phyloP scores from a whole-genome alignment of 2,113 vertebrate genomes.

The Eclectus roratus region DNA sequence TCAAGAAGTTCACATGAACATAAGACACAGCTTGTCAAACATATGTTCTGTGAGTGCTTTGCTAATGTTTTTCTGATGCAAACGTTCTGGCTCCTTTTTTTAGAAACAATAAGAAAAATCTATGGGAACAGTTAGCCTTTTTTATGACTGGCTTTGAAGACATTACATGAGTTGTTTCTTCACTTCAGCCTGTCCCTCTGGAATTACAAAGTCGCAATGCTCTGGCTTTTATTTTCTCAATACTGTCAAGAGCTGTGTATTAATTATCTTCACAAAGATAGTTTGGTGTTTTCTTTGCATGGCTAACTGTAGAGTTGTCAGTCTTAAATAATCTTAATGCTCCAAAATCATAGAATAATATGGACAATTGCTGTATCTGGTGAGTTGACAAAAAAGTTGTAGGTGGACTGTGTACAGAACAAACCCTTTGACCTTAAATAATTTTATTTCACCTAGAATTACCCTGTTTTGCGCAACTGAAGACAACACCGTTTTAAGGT shows the following conservation, averaged over 20 bases:
- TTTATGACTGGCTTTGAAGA: conserved; percentile 48
- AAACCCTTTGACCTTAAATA: neutral
- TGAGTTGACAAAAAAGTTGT: neutral
- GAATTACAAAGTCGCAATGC: neutral
- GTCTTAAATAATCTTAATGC: neutral
- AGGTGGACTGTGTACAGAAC: neutral
- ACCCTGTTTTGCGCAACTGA: neutral
- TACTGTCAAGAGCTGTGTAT: neutral
- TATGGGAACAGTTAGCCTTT: conserved; percentile 35
- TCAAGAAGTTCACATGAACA: neutral
- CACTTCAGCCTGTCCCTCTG: conserved; percentile 36
- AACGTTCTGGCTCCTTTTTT: conserved; percentile 5
- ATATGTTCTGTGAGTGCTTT: neutral
- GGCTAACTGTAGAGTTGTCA: neutral
- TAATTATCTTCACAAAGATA: neutral
- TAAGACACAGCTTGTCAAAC: conserved; percentile 6
- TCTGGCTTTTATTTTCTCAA: conserved; percentile 3
- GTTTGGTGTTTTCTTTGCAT: neutral
- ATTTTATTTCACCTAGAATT: neutral
- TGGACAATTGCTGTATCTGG: neutral
- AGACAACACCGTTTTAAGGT: neutral
- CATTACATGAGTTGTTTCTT: conserved; percentile 1
- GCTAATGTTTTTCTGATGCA: conserved; percentile 10
- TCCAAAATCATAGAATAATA: neutral
- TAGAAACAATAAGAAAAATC: conserved; percentile 43